These are phyloP conservation scores for Nerophis lumbriciformis DNA, from an alignment of 2,113 vertebrate species.

Conservation along the genomic window DNA sequence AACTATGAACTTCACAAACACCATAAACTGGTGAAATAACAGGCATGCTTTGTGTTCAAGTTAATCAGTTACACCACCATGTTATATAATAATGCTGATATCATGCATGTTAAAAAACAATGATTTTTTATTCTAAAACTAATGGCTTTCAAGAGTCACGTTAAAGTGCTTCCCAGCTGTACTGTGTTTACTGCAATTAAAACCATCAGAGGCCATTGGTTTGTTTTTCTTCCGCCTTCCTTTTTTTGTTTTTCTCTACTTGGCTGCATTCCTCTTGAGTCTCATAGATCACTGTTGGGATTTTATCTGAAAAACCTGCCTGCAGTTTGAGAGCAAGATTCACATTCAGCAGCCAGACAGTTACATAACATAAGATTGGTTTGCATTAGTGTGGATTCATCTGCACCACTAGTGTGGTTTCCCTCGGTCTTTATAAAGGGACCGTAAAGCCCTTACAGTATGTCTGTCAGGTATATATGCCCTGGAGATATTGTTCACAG, in stretches of 20 bases:
- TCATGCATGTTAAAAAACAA: constrained; percentile 22
- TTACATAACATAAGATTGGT: constrained; percentile 48
- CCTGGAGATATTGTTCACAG: constrained; percentile 47
- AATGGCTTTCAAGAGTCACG: constrained; percentile 7
- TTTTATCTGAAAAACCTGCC: constrained; percentile 28
- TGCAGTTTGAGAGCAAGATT: constrained; percentile 29
- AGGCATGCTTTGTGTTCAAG: background rate
- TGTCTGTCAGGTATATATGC: constrained; percentile 37
- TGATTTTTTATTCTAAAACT: constrained; percentile 10
- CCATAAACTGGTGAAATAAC: too few species aligned
- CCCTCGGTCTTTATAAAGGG: constrained; percentile 21
- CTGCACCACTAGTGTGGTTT: constrained; percentile 31
- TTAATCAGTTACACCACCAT: constrained; percentile 9
- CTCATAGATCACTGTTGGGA: constrained; percentile 40
- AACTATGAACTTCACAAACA: too few species aligned
- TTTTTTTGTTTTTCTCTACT: constrained; percentile 45
- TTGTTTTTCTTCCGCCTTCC: constrained; percentile 25
- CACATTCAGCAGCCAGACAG: constrained; percentile 40
- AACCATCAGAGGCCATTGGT: constrained; percentile 10
- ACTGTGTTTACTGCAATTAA: constrained; percentile 45
- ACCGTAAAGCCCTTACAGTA: constrained; percentile 23
- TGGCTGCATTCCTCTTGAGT: constrained; percentile 53
- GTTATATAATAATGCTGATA: constrained; percentile 18
- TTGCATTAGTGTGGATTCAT: constrained; percentile 45
- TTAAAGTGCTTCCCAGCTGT: constrained; percentile 15